These are phyloP conservation scores for Mesocentrotus franciscanus DNA, from an alignment of 53 echinoderm and acorn worm genomes.

Conservation along the genomic window DNA sequence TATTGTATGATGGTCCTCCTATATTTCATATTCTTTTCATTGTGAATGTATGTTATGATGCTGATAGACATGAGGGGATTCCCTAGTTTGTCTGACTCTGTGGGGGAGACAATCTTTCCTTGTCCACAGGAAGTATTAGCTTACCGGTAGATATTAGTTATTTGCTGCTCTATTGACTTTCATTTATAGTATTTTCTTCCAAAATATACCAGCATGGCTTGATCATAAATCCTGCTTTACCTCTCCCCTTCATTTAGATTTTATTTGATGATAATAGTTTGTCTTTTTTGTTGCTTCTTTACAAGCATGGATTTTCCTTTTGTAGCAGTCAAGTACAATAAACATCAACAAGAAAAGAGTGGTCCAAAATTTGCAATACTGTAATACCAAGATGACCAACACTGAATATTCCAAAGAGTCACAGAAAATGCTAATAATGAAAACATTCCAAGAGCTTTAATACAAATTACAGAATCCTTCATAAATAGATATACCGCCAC, in stretches of 20 bases:
- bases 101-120: background rate
- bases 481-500: background rate
- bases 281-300: no score
- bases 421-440: no score
- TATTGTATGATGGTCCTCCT: background rate
- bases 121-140: background rate
- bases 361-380: no score
- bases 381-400: no score
- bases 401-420: no score
- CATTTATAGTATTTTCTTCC: background rate
- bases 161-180: background rate
- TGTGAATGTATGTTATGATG: background rate
- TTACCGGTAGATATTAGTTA: background rate
- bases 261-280: background rate
- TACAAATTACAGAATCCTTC: no score
- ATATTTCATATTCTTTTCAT: background rate
- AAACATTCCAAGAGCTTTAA: no score
- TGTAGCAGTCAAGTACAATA: no score
- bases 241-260: background rate
- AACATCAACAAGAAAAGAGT: no score
- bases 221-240: background rate
- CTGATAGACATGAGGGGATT: background rate
- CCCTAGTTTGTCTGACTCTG: background rate
- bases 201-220: background rate
- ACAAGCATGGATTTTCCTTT: no score